Conservation (phyloP, 2,888 invertebrate genomes). For the Leptothorax acervorum region DNA sequence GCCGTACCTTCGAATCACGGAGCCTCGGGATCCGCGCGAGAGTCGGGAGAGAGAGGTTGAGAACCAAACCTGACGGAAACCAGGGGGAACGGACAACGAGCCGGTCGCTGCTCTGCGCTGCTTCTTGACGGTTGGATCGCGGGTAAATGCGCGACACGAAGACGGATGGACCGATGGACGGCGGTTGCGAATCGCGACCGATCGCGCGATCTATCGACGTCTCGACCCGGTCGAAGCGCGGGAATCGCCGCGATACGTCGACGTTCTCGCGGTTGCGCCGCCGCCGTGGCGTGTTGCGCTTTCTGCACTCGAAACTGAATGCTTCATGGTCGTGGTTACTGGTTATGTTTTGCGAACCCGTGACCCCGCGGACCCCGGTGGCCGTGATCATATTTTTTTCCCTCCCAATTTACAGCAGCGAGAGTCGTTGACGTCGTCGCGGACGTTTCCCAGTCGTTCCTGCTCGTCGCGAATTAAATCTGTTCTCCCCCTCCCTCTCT, state of each 20-base stretch:
- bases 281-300: neutral
- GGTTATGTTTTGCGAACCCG: slow-evolving; percentile 20
- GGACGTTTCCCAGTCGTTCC: neutral
- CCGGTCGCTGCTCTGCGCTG: slow-evolving; percentile 45
- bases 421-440: neutral
- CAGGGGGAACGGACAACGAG: slow-evolving; percentile 72
- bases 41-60: slow-evolving; percentile 63
- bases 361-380: neutral
- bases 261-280: neutral
- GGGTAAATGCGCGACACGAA: neutral
- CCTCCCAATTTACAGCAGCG: neutral
- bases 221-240: neutral
- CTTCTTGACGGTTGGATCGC: slow-evolving; percentile 33
- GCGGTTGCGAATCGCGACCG: neutral
- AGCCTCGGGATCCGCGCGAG: slow-evolving; percentile 59
- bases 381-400: neutral
- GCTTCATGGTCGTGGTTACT: no score
- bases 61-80: slow-evolving; percentile 57
- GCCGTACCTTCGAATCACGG: slow-evolving; percentile 73
- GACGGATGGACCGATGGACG: neutral
- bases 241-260: neutral
- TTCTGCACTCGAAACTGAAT: neutral
- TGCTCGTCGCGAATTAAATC: neutral
- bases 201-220: neutral
- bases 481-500: neutral